These are phyloP conservation scores for Zosterops japonicus DNA, from an alignment of 2,113 vertebrate genomes.

Conservation along the genomic window DNA sequence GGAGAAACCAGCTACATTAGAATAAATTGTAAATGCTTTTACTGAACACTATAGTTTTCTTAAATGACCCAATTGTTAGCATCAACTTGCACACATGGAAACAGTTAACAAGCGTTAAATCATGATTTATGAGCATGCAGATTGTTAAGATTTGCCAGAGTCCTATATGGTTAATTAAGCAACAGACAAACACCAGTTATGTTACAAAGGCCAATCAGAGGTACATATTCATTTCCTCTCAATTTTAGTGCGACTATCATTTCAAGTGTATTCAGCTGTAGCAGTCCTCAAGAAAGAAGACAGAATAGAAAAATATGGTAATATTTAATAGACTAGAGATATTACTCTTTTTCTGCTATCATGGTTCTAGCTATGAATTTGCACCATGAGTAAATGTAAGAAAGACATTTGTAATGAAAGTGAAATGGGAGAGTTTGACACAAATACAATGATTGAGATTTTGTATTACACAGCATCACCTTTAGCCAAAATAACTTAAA, in stretches of 20 bases:
- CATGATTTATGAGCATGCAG: conserved; percentile 42
- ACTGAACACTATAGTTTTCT: conserved; percentile 56
- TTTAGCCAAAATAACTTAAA: conserved; percentile 68
- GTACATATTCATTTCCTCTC: conserved; percentile 62
- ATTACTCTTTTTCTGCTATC: conserved; percentile 37
- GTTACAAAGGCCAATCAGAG: conserved; percentile 65
- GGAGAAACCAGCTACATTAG: conserved; percentile 52
- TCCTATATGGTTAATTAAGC: conserved; percentile 58
- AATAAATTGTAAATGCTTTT: conserved; percentile 46
- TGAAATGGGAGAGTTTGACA: conserved; percentile 65
- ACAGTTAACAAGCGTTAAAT: conserved; percentile 64
- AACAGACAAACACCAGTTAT: conserved; percentile 51
- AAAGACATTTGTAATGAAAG: conserved; percentile 70
- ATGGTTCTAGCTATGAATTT: conserved; percentile 54
- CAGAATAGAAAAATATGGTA: conserved; percentile 62
- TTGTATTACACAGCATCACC: conserved; percentile 56
- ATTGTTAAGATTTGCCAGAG: conserved; percentile 55
- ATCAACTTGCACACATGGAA: conserved; percentile 65
- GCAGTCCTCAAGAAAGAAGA: conserved; percentile 69
- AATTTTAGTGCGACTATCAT: conserved; percentile 59
- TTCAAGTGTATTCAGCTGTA: conserved; percentile 69
- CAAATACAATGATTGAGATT: conserved; percentile 66
- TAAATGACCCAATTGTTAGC: conserved; percentile 51
- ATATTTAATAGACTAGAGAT: conserved; percentile 55
- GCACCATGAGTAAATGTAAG: conserved; percentile 45